Conservation (phyloP, 2,797 vertebrate genomes). For the Halcyon smyrnensis region DNA sequence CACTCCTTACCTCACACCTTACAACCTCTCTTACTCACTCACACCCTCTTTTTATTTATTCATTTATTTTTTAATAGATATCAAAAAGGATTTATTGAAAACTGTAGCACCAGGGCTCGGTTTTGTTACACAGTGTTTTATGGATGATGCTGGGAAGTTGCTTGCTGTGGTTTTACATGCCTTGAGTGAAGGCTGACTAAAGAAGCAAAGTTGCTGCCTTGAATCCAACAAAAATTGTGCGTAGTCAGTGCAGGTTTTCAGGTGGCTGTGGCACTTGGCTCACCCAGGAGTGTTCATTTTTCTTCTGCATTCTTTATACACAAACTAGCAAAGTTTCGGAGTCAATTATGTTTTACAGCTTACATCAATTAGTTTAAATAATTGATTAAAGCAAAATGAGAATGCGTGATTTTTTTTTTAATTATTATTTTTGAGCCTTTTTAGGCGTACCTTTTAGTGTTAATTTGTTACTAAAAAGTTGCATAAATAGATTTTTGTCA, state of each 20-base stretch:
- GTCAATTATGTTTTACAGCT: neutral
- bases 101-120: neutral
- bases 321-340: neutral
- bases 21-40: neutral
- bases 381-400: neutral
- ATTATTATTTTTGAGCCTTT: neutral
- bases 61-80: neutral
- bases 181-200: neutral
- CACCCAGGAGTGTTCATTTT: neutral
- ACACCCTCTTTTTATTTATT: neutral
- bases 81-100: conserved; percentile 4
- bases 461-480: neutral
- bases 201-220: neutral
- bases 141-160: conserved; percentile 3
- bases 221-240: neutral
- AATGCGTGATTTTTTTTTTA: neutral
- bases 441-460: neutral
- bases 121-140: neutral
- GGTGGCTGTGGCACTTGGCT: neutral
- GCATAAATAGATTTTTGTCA: neutral
- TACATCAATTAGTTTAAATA: neutral
- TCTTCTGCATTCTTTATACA: neutral
- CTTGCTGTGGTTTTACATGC: neutral
- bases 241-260: neutral
- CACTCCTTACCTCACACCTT: neutral